Base-by-base conservation (phyloP, 2,888 invertebrate genomes). In the Siphlonurus alternatus region DNA sequence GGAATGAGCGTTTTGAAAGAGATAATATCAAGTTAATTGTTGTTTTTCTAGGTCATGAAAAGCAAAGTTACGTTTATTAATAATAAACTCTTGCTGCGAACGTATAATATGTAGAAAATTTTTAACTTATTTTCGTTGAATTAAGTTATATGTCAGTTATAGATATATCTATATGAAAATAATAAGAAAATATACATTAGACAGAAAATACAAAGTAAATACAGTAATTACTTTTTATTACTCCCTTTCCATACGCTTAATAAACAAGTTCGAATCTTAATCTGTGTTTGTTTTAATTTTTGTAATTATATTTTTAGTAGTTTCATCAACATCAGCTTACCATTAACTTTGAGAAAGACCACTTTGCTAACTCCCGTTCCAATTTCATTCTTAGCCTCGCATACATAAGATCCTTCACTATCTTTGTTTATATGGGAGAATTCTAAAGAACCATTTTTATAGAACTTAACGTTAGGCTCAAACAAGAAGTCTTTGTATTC, bases 331-430 rank as follows among this genome's bases (percentile, higher is more conserved):
- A n/a, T n/a, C n/a, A 59, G 77, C 83, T 80, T 78, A 92, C 92
- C 91, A 74, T 93, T 92, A 63, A 93, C 91, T 80, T 90, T 91
- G 64, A 93, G 78, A 74, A 88, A 89, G 70, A 94, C 88, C 64
- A 94, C 89, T 78, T 94, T 94, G 80, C 93, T 93, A 65, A 94
- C 85, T 15, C 92, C 93, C 19, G 89, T 86, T 1, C 93, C 93
- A 68, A 95, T 91, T 69, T 88, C 89, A 74, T 95, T 95, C 71
- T 89, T 86, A n/a, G 93, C 92, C 73, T 93, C 93, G 76, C 95
- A 95, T 63, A 94, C 80, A 75, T 93, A 94, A 75, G 90, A 89
- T 0, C 93, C 93, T 76, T 92, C 92, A 73, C 88, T 89, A 72
- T 88, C 88, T 76, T 92, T 92, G 70, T 86, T 87, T 62, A 92